phyloP scores from a whole-genome alignment of 30 jellyfish, hydroid and myxozoan species.

The Catostylus mosaicus region DNA sequence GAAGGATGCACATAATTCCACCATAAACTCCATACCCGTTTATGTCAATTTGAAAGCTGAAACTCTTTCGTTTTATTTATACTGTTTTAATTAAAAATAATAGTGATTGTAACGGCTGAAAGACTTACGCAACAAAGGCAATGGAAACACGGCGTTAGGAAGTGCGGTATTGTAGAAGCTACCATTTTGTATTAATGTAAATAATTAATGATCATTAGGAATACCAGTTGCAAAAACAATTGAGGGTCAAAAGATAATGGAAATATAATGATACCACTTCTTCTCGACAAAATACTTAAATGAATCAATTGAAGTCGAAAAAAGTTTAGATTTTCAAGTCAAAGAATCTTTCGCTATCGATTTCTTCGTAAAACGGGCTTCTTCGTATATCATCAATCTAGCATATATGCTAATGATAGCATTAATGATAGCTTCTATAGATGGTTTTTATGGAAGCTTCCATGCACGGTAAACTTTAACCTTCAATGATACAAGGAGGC shows the following conservation, averaged over 20 bases:
- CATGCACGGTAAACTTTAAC: neutral
- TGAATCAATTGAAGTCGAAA: neutral
- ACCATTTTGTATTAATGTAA: constrained; percentile 12
- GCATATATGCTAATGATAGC: no score
- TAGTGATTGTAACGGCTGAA: no score
- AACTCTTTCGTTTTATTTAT: no score
- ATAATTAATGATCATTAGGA: constrained; percentile 11
- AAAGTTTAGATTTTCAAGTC: neutral
- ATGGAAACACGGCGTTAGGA: neutral
- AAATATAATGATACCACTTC: neutral
- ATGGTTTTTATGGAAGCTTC: neutral
- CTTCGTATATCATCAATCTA: no score
- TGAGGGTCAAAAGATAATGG: constrained; percentile 34
- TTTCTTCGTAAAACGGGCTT: no score
- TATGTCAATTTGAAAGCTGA: no score
- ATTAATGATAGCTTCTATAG: no score
- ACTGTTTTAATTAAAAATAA: no score
- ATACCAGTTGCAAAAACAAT: constrained; percentile 31
- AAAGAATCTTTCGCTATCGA: neutral
- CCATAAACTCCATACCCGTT: no score
- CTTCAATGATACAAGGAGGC: neutral
- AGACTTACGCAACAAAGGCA: no score
- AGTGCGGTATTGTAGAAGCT: neutral
- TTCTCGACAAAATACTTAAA: neutral
- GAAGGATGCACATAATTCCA: no score